phyloP scores from a whole-genome alignment of 2,113 vertebrate genomes.

The Propithecus coquereli region DNA sequence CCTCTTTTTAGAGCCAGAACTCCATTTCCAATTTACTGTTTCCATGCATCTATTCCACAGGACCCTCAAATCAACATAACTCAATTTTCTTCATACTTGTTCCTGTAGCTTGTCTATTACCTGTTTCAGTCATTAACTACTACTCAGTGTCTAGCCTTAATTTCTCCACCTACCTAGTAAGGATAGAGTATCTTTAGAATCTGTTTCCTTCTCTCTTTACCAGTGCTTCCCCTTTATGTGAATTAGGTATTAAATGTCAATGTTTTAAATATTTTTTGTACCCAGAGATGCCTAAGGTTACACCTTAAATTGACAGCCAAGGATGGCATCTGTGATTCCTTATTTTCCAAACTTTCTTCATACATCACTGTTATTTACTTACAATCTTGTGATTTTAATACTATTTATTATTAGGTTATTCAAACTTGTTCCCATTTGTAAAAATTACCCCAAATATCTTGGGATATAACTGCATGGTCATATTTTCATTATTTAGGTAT shows the following conservation, averaged over 20 bases:
- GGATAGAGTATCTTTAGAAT: too few relatives aligned
- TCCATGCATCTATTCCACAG: neutral
- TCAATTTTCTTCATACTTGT: neutral
- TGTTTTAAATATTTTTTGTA: neutral
- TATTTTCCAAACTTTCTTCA: constrained; percentile 12
- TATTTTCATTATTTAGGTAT: neutral
- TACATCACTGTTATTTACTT: neutral
- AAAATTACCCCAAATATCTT: neutral
- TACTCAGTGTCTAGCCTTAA: neutral
- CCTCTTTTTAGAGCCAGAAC: neutral
- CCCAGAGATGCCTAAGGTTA: neutral
- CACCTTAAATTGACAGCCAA: neutral
- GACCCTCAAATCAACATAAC: neutral
- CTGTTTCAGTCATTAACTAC: neutral
- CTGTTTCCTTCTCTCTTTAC: neutral
- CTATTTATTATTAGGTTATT: neutral
- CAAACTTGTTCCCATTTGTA: neutral
- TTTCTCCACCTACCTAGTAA: neutral
- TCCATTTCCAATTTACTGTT: neutral
- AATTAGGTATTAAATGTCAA: neutral
- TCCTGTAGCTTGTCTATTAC: neutral
- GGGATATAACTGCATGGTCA: neutral
- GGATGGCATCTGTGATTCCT: neutral
- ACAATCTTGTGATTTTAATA: neutral
- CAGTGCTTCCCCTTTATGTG: neutral